Conservation (phyloP, 2,113 vertebrate genomes). For the Hymenochirus boettgeri region DNA sequence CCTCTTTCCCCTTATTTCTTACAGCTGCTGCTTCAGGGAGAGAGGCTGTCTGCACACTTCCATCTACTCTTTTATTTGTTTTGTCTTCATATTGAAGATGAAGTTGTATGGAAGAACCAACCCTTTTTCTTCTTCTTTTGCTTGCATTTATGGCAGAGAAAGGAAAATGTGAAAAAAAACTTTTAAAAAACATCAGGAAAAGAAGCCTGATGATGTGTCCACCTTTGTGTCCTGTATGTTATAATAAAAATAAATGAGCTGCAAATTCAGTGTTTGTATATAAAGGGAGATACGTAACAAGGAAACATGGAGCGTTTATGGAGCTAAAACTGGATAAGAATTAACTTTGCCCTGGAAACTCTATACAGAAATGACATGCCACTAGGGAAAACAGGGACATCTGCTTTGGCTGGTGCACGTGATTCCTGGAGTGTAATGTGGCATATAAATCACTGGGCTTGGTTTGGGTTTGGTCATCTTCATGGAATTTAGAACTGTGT, state of each 20-base stretch:
- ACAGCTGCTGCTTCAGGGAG: conserved; percentile 76
- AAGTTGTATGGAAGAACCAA: conserved; percentile 79
- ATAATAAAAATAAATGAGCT: conserved; percentile 49
- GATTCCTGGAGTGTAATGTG: conserved; percentile 19
- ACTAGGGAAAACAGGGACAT: conserved; percentile 34
- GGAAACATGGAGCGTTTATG: too few species aligned
- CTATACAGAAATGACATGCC: background rate
- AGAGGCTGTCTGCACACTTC: conserved; percentile 61
- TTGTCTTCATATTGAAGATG: conserved; percentile 86
- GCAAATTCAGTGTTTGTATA: conserved; percentile 59
- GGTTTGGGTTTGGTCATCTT: conserved; percentile 18
- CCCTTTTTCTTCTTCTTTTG: conserved; percentile 65
- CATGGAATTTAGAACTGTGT: conserved; percentile 26
- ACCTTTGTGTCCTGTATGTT: conserved; percentile 61
- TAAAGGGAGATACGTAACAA: too few species aligned
- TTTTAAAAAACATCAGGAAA: conserved; percentile 48
- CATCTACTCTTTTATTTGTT: conserved; percentile 56
- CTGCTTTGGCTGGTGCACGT: conserved; percentile 25
- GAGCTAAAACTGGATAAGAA: conserved; percentile 21
- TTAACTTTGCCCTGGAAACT: conserved; percentile 33
- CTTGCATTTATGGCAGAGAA: conserved; percentile 75
- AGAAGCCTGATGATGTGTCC: conserved; percentile 60
- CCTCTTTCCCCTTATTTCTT: conserved; percentile 49
- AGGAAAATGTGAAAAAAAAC: conserved; percentile 42
- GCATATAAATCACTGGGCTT: conserved; percentile 26